Percentiles rank a stretch among this genome's conserved stretches.
Conservation (phyloP, 2,113 vertebrate species). For the Myanophis thanlyinensis region DNA sequence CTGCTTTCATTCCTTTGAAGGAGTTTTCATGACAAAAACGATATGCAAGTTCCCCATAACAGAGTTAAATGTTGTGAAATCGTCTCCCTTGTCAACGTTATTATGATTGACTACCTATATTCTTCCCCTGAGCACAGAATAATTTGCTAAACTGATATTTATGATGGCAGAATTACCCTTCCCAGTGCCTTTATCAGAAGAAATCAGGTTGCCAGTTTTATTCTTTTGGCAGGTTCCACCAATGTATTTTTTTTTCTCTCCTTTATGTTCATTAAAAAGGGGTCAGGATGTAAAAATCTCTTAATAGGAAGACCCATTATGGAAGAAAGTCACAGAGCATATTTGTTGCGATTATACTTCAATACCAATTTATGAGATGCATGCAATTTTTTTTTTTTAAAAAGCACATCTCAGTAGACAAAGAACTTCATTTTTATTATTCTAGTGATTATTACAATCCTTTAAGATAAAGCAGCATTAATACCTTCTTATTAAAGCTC, state of each 20-base stretch:
- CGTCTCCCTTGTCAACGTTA: conserved; percentile 7
- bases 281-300: not conserved
- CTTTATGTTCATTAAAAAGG: conserved; percentile 28
- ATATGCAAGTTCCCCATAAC: conserved; percentile 29
- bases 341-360: not conserved
- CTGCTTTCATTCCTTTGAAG: not conserved
- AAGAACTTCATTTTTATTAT: not conserved
- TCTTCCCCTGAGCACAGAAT: conserved; percentile 18
- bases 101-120: conserved; percentile 19
- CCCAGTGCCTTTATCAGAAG: conserved; percentile 3
- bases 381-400: not conserved
- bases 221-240: not conserved
- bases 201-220: not conserved
- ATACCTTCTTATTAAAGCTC: not conserved
- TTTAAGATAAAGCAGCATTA: not conserved
- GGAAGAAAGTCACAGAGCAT: not conserved
- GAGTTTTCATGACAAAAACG: not conserved
- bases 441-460: not conserved
- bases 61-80: conserved; percentile 41
- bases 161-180: not conserved
- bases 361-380: not conserved
- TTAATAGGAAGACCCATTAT: conserved; percentile 23
- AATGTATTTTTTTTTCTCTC: not conserved
- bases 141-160: conserved; percentile 24
- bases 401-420: not conserved